Evolutionary conservation across 2,113 vertebrate genomes (phyloP).

Genomic region (Prionailurus viverrinus): DNA sequence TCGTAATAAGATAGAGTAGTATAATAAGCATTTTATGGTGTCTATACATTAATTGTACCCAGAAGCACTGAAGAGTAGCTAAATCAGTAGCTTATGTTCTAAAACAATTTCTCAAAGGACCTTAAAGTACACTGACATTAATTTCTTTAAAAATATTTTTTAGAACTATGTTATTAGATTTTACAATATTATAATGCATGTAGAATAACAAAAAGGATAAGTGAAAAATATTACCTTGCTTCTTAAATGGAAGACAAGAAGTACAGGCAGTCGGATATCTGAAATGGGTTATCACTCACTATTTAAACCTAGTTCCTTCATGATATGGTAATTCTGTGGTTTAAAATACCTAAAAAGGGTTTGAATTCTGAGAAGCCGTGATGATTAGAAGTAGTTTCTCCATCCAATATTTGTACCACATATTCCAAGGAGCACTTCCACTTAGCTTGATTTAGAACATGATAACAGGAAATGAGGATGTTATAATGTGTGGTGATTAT

Average conservation of each 20-base stretch:
- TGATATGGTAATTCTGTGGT: constrained; percentile 17
- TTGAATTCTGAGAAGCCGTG: constrained; percentile 69
- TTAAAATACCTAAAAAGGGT: background rate
- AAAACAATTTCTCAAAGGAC: constrained; percentile 27
- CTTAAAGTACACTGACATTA: background rate
- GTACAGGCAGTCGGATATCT: background rate
- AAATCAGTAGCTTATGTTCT: background rate
- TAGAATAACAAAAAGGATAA: constrained; percentile 13
- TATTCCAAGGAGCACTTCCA: constrained; percentile 25
- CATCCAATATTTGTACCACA: background rate
- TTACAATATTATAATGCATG: background rate
- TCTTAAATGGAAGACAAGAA: background rate
- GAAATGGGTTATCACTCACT: background rate
- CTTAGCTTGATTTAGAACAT: constrained; percentile 37
- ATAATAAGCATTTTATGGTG: background rate
- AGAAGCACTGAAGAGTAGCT: background rate
- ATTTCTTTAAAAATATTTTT: background rate
- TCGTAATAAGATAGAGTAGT: background rate
- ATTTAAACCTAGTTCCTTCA: constrained; percentile 27
- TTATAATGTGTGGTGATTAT: background rate
- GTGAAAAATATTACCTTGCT: constrained; percentile 62
- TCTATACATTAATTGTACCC: background rate
- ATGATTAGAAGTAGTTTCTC: constrained; percentile 33
- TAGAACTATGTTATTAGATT: background rate
- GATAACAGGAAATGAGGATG: constrained; percentile 8